These are phyloP conservation scores for Drosophila repletoides DNA, from an alignment of 1,140 invertebrate genomes.

Conservation along the genomic window DNA sequence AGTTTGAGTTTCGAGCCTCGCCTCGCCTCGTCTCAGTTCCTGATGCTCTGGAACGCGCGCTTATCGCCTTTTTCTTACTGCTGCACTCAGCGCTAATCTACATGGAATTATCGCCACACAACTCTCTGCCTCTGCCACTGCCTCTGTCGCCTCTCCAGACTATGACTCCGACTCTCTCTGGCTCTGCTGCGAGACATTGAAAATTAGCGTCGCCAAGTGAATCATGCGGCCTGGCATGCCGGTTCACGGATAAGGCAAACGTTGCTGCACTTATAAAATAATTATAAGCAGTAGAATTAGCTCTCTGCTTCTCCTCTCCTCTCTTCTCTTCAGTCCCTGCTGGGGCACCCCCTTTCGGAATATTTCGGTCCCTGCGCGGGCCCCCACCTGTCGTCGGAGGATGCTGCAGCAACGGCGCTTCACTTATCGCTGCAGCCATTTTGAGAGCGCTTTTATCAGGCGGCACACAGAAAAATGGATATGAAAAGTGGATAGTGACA, in stretches of 20 bases:
- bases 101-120: constrained; percentile 70
- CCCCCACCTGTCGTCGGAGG: constrained; percentile 19
- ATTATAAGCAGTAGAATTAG: constrained; percentile 61
- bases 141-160: not conserved
- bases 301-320: not conserved
- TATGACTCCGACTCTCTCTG: not conserved
- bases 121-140: not conserved
- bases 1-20: constrained; percentile 5
- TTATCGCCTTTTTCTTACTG: constrained; percentile 57
- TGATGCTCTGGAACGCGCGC: constrained; percentile 44
- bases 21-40: no score
- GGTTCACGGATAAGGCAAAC: constrained; percentile 62
- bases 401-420: constrained; percentile 25
- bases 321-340: not conserved
- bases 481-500: constrained; percentile 34
- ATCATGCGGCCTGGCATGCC: constrained; percentile 61
- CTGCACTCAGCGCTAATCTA: constrained; percentile 78
- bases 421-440: constrained; percentile 42
- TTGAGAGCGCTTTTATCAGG: constrained; percentile 36
- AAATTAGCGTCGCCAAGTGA: constrained; percentile 72
- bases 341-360: not conserved
- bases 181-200: constrained; percentile 34
- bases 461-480: constrained; percentile 14
- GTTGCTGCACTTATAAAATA: constrained; percentile 79
- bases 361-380: not conserved